Percentiles rank a stretch among this genome's conserved stretches.
These are phyloP conservation scores for Araneus ventricosus DNA, from an alignment of 1,140 invertebrate species.

Conservation along the genomic window DNA sequence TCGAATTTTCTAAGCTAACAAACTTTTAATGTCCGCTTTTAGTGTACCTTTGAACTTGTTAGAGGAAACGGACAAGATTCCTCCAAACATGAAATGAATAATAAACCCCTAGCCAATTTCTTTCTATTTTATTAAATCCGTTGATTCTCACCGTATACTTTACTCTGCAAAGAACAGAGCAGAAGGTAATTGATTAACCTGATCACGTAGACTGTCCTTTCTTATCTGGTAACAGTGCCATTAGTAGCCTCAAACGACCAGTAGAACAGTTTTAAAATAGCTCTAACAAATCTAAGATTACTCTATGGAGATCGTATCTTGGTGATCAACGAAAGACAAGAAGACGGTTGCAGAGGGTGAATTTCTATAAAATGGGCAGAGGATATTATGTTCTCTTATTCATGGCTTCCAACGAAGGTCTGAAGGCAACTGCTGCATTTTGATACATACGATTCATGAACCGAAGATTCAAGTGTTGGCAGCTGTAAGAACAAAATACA, in stretches of 20 bases:
- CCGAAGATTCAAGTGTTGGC: background rate
- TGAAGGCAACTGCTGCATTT: background rate
- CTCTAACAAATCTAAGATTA: constrained; percentile 60
- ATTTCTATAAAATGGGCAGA: constrained; percentile 40
- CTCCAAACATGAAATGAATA: constrained; percentile 28
- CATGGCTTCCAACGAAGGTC: background rate
- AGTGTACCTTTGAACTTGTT: constrained; percentile 15
- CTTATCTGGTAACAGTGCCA: constrained; percentile 54
- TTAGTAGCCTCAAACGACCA: constrained; percentile 51
- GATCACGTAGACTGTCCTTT: constrained; percentile 47
- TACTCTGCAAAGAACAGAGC: background rate
- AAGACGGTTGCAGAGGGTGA: background rate
- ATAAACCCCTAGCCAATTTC: constrained; percentile 17
- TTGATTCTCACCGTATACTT: constrained; percentile 42
- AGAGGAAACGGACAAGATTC: background rate
- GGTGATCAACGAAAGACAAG: constrained; percentile 20
- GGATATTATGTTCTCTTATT: background rate
- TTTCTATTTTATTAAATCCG: constrained; percentile 41
- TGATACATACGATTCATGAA: background rate
- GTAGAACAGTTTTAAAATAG: constrained; percentile 57
- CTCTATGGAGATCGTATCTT: constrained; percentile 48
- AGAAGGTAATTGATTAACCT: constrained; percentile 38
- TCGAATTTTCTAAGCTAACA: background rate
- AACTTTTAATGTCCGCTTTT: constrained; percentile 14
- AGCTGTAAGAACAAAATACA: background rate